phyloP scores from a whole-genome alignment of 2,888 invertebrate species.

The Netelia fuscicornis region DNA sequence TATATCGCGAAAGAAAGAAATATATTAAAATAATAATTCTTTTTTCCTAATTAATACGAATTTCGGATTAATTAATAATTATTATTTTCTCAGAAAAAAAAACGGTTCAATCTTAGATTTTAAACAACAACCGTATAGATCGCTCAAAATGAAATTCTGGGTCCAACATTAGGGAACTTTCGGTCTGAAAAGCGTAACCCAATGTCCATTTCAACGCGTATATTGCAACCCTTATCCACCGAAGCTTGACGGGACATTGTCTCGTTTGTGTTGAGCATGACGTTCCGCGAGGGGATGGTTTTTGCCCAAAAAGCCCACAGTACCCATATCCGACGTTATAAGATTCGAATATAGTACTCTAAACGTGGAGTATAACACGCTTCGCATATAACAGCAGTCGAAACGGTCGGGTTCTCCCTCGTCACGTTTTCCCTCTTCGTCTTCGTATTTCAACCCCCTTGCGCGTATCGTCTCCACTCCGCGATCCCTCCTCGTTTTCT shows the following conservation, averaged over 20 bases:
- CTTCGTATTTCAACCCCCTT: conserved; percentile 28
- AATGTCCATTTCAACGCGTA: conserved; percentile 37
- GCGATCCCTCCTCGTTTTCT: conserved; percentile 38
- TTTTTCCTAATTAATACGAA: not conserved
- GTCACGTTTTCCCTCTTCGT: conserved; percentile 55
- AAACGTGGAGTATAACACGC: conserved; percentile 30
- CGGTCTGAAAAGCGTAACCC: not conserved
- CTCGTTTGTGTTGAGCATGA: conserved; percentile 42
- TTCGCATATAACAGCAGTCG: conserved; percentile 47
- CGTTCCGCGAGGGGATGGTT: not conserved
- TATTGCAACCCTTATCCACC: conserved; percentile 55
- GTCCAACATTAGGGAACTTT: not conserved
- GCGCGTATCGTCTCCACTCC: not conserved
- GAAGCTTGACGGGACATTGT: conserved; percentile 24
- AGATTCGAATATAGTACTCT: conserved; percentile 16
- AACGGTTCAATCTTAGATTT: not conserved
- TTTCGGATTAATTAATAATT: not conserved
- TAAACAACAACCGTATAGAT: not conserved
- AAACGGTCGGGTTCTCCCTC: conserved; percentile 45
- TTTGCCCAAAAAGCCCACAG: conserved; percentile 22
- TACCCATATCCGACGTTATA: conserved; percentile 19
- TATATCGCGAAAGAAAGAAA: not conserved
- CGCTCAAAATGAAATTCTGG: conserved; percentile 1
- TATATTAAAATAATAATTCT: not conserved
- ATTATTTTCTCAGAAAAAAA: not conserved